Evolutionary conservation across 2,797 vertebrate genomes (phyloP).

Genomic region (Ambastaia sidthimunki): DNA sequence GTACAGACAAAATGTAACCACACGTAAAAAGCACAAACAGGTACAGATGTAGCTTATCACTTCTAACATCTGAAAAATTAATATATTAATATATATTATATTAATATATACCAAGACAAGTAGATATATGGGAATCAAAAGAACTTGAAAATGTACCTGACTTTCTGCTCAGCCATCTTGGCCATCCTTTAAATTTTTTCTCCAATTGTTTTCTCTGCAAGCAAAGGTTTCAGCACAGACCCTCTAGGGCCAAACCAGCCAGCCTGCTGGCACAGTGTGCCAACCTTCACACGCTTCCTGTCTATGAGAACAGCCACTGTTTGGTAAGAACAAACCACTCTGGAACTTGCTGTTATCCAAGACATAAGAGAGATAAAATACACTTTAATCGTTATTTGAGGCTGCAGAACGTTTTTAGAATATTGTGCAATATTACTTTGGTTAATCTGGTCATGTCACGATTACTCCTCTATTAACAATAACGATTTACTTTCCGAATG

Average conservation of each 20-base stretch:
- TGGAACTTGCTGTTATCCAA: not conserved
- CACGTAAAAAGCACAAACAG: conserved; percentile 16
- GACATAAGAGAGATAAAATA: not conserved
- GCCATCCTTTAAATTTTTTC: conserved; percentile 21
- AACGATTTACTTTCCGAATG: conserved; percentile 60
- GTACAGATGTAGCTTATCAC: not conserved
- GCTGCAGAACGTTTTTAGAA: not conserved
- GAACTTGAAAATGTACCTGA: conserved; percentile 67
- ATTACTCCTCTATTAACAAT: not conserved
- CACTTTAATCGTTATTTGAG: not conserved
- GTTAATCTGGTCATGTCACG: not conserved
- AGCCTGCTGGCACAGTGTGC: not conserved
- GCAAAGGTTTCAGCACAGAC: conserved; percentile 26
- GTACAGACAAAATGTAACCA: conserved; percentile 31
- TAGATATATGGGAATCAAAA: not conserved
- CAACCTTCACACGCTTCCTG: conserved; percentile 24
- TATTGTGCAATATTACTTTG: not conserved
- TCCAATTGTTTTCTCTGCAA: conserved; percentile 22
- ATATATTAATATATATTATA: too few relatives aligned
- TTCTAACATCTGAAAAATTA: too few relatives aligned
- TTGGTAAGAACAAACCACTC: not conserved
- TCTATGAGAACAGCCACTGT: conserved; percentile 2
- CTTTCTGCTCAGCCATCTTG: conserved; percentile 79
- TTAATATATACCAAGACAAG: conserved; percentile 8
- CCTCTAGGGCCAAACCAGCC: not conserved